Evolutionary conservation across 2,113 vertebrate genomes (phyloP).

Genomic region (Leucopternis melanops): DNA sequence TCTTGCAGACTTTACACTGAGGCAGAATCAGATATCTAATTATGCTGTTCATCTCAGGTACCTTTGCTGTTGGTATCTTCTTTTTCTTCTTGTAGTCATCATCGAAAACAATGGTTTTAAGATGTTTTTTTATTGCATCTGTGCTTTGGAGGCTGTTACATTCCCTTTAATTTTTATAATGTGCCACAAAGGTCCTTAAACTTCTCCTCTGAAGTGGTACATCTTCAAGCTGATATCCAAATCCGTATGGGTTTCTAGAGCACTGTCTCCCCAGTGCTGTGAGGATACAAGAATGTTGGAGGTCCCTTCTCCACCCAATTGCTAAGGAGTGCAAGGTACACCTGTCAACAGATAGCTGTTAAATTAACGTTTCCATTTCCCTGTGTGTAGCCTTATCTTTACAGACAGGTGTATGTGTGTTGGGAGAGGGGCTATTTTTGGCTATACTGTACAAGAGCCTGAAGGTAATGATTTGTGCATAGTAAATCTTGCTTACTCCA

Average conservation of each 20-base stretch:
- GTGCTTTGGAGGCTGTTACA: neutral
- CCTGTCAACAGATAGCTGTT: neutral
- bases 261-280: neutral
- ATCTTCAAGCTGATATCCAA: neutral
- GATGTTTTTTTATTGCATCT: neutral
- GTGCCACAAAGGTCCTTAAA: neutral
- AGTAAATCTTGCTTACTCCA: slow-evolving; percentile 42
- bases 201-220: neutral
- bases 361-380: slow-evolving; percentile 19
- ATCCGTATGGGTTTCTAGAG: neutral
- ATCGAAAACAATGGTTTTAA: neutral
- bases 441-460: neutral
- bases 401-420: slow-evolving; percentile 8
- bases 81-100: neutral
- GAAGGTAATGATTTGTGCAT: slow-evolving; percentile 42
- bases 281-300: neutral
- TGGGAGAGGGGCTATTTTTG: slow-evolving; percentile 32
- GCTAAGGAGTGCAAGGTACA: neutral
- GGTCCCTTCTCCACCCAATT: neutral
- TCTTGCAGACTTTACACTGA: neutral
- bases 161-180: too few species aligned
- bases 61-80: neutral
- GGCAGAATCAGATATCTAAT: neutral
- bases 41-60: neutral
- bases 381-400: slow-evolving; percentile 11